Conservation (phyloP, 2,797 vertebrate genomes). For the Varecia variegata region DNA sequence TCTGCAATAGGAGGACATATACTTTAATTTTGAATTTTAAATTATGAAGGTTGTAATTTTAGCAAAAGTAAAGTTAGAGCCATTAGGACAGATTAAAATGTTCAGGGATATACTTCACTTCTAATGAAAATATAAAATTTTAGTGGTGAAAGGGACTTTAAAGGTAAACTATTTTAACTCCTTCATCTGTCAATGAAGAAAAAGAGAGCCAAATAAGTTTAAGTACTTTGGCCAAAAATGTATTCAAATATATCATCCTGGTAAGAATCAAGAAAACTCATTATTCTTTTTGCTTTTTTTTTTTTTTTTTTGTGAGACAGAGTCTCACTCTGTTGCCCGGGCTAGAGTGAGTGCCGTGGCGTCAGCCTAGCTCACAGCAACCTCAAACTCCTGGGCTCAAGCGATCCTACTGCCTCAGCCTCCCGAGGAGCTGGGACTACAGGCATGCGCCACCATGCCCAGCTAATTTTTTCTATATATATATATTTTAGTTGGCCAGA, state of each 20-base stretch:
- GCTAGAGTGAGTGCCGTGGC: too few relatives aligned
- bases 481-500: too few relatives aligned
- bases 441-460: too few relatives aligned
- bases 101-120: not conserved
- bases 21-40: constrained; percentile 47
- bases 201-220: not conserved
- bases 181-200: constrained; percentile 8
- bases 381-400: too few relatives aligned
- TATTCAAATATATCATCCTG: not conserved
- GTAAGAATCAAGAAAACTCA: constrained; percentile 12
- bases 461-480: too few relatives aligned
- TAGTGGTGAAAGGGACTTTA: not conserved
- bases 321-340: too few relatives aligned
- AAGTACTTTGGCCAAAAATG: constrained; percentile 56
- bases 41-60: constrained; percentile 45
- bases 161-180: constrained; percentile 18
- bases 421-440: too few relatives aligned
- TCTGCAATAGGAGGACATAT: constrained; percentile 77
- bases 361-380: too few relatives aligned
- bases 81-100: not conserved
- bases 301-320: too few relatives aligned
- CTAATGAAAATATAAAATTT: not conserved
- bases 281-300: not conserved
- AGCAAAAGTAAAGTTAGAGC: constrained; percentile 26
- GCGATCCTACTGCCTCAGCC: too few relatives aligned